These are phyloP conservation scores for Pristionchus mayeri DNA, from an alignment of 2,888 invertebrate genomes.

Conservation along the genomic window DNA sequence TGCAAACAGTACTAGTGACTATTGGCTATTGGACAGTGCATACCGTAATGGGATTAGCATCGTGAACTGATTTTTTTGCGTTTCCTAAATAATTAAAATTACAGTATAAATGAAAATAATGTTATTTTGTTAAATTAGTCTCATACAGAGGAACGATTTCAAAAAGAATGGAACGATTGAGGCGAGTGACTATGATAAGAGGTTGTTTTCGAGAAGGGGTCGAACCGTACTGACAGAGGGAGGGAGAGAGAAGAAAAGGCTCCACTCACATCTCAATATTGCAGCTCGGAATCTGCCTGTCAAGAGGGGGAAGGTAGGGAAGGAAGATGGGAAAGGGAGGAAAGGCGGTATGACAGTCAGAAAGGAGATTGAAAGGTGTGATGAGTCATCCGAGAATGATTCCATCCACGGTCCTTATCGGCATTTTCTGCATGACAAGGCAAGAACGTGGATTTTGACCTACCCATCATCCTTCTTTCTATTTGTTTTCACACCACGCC, in stretches of 20 bases:
- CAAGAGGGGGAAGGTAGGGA: conserved; percentile 1
- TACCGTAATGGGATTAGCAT: not conserved
- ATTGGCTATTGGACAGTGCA: not conserved
- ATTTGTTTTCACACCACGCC: conserved; percentile 28
- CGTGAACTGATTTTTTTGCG: not conserved
- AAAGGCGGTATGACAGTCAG: not conserved
- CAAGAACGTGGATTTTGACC: not conserved
- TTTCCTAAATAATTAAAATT: no score
- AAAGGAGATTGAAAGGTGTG: not conserved
- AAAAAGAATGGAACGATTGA: not conserved
- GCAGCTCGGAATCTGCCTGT: not conserved
- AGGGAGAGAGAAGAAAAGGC: not conserved
- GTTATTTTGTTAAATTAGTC: not conserved
- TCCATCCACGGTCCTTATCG: not conserved
- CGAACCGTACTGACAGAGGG: conserved; percentile 2
- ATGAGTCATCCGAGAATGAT: not conserved
- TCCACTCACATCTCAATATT: not conserved
- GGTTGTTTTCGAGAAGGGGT: not conserved
- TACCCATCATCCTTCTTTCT: not conserved
- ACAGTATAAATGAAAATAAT: not conserved
- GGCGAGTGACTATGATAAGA: not conserved
- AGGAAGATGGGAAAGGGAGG: not conserved
- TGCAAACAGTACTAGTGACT: conserved; percentile 29
- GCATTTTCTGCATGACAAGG: not conserved
- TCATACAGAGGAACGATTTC: not conserved